Conservation (phyloP, 2,888 invertebrate species). For the Eupithecia centaureata region DNA sequence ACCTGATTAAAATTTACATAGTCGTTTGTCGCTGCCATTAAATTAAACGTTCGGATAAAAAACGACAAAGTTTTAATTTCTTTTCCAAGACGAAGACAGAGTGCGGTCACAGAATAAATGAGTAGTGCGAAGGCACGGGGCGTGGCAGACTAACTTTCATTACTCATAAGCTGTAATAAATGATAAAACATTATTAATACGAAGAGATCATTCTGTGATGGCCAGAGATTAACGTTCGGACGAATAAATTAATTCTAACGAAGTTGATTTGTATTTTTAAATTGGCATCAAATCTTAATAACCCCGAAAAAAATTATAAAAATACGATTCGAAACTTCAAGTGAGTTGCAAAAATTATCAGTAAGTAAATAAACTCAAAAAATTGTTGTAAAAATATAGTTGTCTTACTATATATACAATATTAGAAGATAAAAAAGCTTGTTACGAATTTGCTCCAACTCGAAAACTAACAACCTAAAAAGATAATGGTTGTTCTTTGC, state of each 20-base stretch:
- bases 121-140: slow-evolving; percentile 69
- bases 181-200: slow-evolving; percentile 84
- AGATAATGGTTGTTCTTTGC: too few species aligned
- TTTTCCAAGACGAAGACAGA: slow-evolving; percentile 80
- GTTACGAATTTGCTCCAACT: too few species aligned
- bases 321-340: too few species aligned
- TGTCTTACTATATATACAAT: too few species aligned
- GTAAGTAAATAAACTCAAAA: too few species aligned
- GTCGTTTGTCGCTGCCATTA: slow-evolving; percentile 73
- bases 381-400: too few species aligned
- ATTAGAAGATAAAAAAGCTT: too few species aligned
- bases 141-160: slow-evolving; percentile 81
- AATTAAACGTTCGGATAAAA: slow-evolving; percentile 69
- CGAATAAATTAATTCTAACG: slow-evolving; percentile 80
- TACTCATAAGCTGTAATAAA: slow-evolving; percentile 82
- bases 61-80: slow-evolving; percentile 65
- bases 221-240: slow-evolving; percentile 70
- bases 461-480: too few species aligned
- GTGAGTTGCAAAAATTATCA: too few species aligned
- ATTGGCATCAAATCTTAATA: slow-evolving; percentile 24
- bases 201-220: slow-evolving; percentile 75
- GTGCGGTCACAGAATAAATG: slow-evolving; percentile 50
- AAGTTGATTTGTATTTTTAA: slow-evolving; percentile 63
- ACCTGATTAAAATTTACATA: slow-evolving; percentile 51
- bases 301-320: neutral